Evolutionary conservation across 2,113 vertebrate genomes (phyloP).

Genomic region (Ciconia boyciana): DNA sequence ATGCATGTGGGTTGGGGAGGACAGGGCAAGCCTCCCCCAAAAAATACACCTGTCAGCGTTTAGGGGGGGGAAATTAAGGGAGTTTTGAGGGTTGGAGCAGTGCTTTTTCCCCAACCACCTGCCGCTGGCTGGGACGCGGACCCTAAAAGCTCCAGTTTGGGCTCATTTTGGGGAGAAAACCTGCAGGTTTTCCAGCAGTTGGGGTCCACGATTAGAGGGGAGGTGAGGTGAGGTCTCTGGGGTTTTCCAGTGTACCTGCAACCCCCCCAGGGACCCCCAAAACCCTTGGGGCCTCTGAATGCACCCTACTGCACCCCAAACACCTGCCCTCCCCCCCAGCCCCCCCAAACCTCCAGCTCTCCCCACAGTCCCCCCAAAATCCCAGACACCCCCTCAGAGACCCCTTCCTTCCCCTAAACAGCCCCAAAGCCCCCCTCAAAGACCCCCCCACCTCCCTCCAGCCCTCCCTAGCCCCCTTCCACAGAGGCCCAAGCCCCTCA

Average conservation of each 20-base stretch:
- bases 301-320: not conserved
- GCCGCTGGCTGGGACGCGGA: not conserved
- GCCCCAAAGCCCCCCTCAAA: not conserved
- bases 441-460: not conserved
- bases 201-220: not conserved
- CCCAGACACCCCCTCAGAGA: not conserved
- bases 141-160: accelerated
- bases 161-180: not conserved
- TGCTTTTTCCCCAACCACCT: not conserved
- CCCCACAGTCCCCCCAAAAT: not conserved
- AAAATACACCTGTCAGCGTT: no score
- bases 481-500: no score
- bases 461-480: not conserved
- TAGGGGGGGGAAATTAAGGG: accelerated
- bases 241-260: not conserved
- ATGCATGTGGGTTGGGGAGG: accelerated
- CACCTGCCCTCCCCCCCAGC: not conserved
- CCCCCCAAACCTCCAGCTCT: not conserved
- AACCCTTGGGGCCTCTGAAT: not conserved
- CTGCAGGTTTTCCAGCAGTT: accelerated
- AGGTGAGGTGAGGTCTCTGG: not conserved
- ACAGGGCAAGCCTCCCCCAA: accelerated
- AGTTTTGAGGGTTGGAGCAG: no score
- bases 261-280: not conserved
- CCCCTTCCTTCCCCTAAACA: not conserved